phyloP scores from a whole-genome alignment of 2,888 invertebrate genomes.

The Cephus runcator region DNA sequence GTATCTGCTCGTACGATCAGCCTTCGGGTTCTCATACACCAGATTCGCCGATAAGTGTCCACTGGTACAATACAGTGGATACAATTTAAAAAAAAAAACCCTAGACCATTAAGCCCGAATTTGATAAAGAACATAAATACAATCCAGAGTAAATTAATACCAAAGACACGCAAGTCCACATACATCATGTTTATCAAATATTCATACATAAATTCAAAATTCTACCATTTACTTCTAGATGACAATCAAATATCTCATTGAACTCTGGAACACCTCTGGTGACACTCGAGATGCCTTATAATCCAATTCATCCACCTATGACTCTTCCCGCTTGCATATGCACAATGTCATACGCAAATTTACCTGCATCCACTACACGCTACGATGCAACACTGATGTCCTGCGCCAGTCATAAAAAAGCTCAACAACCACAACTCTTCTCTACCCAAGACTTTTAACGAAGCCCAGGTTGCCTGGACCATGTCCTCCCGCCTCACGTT shows the following conservation, averaged over 20 bases:
- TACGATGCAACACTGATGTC: no score
- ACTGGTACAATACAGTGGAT: neutral
- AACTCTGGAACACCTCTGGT: conserved; percentile 22
- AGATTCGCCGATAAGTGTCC: neutral
- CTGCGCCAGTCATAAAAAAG: neutral
- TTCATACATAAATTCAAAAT: no score
- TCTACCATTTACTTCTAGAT: no score
- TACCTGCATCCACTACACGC: no score
- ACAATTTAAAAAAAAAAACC: neutral
- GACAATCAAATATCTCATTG: conserved; percentile 27
- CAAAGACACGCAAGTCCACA: neutral
- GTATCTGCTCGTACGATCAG: conserved; percentile 30
- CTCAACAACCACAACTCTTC: neutral
- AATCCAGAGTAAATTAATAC: neutral
- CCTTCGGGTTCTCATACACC: conserved; percentile 1
- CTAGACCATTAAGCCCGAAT: neutral
- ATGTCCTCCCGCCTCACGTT: neutral
- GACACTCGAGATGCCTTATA: conserved; percentile 32
- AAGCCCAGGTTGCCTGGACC: neutral
- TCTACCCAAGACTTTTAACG: no score
- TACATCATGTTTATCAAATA: no score
- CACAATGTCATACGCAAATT: no score
- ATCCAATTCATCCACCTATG: conserved; percentile 23
- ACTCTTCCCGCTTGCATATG: no score
- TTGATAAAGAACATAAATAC: neutral